phyloP scores from a whole-genome alignment of 2,888 invertebrate genomes.

The Catocala nupta region DNA sequence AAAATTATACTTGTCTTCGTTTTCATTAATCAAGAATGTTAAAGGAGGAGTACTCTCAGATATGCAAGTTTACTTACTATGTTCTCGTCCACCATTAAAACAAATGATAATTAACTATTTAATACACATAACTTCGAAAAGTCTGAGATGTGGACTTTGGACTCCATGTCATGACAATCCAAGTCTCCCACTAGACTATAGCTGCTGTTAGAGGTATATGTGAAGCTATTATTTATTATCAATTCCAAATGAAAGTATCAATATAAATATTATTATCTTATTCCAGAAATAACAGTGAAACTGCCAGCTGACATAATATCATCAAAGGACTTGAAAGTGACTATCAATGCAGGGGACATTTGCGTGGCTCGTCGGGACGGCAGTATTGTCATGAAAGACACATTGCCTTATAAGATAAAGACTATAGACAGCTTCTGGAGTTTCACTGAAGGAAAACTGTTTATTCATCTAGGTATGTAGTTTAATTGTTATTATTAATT shows the following conservation, averaged over 20 bases:
- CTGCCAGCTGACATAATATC: conserved; percentile 88
- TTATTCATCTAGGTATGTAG: conserved; percentile 84
- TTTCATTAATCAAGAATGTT: too few relatives aligned
- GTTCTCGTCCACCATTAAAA: too few relatives aligned
- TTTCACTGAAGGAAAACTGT: conserved; percentile 88
- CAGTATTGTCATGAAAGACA: conserved; percentile 88
- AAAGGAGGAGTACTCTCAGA: too few relatives aligned
- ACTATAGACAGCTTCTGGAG: conserved; percentile 93
- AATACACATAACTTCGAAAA: too few relatives aligned
- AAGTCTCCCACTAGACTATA: too few relatives aligned
- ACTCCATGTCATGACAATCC: too few relatives aligned
- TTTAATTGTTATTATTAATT: not conserved
- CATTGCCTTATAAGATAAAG: conserved; percentile 89
- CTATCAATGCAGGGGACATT: conserved; percentile 81
- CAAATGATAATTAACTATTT: too few relatives aligned
- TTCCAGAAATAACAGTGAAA: conserved; percentile 88
- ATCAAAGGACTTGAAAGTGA: conserved; percentile 90
- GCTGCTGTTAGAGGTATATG: too few relatives aligned
- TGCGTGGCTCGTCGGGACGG: conserved; percentile 64
- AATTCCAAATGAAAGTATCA: not conserved
- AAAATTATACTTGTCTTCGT: too few relatives aligned
- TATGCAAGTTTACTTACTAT: too few relatives aligned
- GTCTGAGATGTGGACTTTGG: too few relatives aligned
- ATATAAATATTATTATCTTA: not conserved
- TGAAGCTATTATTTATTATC: too few relatives aligned